Base-by-base conservation (phyloP, 2,888 invertebrate species). In the Chrysodeixis includens region DNA sequence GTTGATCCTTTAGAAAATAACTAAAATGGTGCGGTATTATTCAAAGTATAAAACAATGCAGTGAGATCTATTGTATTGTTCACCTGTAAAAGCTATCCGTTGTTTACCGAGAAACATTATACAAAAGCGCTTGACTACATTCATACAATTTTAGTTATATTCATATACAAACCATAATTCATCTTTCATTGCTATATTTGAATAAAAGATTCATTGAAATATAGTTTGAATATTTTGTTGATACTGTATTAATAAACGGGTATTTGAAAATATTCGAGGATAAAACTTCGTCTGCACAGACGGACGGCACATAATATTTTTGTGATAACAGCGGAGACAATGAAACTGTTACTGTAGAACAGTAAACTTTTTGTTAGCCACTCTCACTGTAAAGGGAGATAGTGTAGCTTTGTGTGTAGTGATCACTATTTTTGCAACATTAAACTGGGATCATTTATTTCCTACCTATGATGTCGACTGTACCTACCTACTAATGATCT, bases 101-200 rank as follows among this genome's bases (percentile, higher is more conserved):
- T 40, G 40, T 40, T 40, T 40, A 40, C 40, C 40, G 40, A 40
- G 40, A 40, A 40, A n/a, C 40, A 40, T 40, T 35, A 14, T n/a
- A 40, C 40, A n/a, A 40, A 40, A 40, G n/a, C 14, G 40, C n/a
- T 40, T 40, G 4, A n/a, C 40, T 40, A n/a, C n/a, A 40, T n/a
- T 40, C 40, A n/a, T n/a, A n/a, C n/a, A n/a, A n/a, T n/a, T n/a
- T n/a, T 5, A 40, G n/a, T 40, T n/a, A 40, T 40, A n/a, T n/a
- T n/a, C 14, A 40, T 40, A 40, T 14, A n/a, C 14, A 6, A 40
- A 40, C 40, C n/a, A n/a, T 40, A n/a, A 40, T 40, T 40, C n/a
- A 40, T 40, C n/a, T 40, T 40, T 40, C 40, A 40, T 40, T 35
- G 35, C 35, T 14, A 35, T 9, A 14, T 40, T 40, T n/a, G 40